phyloP scores from a whole-genome alignment of 2,113 vertebrate species.

The Callipepla californica region DNA sequence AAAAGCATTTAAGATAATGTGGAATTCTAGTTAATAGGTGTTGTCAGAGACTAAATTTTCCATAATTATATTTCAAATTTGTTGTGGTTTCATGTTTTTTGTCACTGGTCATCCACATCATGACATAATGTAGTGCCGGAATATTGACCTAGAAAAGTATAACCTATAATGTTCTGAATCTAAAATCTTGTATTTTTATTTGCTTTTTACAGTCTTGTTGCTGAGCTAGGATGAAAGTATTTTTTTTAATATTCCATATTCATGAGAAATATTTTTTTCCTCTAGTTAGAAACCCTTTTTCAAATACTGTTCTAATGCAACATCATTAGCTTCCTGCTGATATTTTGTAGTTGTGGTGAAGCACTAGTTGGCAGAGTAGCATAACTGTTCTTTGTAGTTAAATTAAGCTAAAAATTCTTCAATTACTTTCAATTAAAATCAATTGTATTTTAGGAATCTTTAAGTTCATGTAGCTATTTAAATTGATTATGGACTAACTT shows the following conservation, averaged over 20 bases:
- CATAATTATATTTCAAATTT: background rate
- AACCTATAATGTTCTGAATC: background rate
- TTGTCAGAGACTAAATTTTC: background rate
- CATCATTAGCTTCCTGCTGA: background rate
- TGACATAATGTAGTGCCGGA: background rate
- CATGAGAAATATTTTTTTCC: background rate
- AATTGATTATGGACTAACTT: background rate
- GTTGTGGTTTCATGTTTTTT: too few relatives aligned
- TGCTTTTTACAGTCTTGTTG: background rate
- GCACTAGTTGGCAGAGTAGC: background rate
- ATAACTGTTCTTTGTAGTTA: background rate
- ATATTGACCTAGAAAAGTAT: background rate
- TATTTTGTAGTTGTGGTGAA: conserved; percentile 15
- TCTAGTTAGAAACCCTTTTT: background rate
- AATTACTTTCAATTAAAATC: conserved; percentile 18
- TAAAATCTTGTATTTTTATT: background rate
- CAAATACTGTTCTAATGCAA: background rate
- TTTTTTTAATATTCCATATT: background rate
- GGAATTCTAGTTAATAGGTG: background rate
- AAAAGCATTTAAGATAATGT: background rate
- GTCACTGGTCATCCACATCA: too few relatives aligned
- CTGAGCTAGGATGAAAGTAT: background rate
- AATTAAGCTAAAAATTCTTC: conserved; percentile 8
- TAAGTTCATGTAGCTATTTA: conserved; percentile 15
- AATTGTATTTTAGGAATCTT: background rate